Conservation (phyloP, 1,140 invertebrate genomes). For the Meloidogyne floridensis region DNA sequence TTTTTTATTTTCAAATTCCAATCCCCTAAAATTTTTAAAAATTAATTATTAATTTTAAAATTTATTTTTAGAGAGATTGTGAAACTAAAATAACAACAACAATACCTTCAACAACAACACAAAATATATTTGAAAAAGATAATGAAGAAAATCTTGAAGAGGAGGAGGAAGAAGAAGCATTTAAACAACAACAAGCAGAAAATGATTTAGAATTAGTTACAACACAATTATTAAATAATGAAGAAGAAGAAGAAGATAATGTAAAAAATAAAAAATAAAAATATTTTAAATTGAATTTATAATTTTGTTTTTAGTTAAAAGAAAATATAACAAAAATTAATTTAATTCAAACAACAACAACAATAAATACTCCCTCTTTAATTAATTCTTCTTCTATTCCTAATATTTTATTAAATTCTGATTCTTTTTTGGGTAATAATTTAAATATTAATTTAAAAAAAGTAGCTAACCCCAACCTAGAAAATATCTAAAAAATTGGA, state of each 20-base stretch:
- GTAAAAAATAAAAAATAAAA: neutral
- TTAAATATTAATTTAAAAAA: neutral
- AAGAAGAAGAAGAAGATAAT: neutral
- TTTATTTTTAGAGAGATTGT: conserved; percentile 18
- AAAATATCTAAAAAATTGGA: too few species aligned
- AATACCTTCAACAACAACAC: neutral
- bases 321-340: conserved; percentile 11
- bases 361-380: neutral
- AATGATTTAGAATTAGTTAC: conserved; percentile 1
- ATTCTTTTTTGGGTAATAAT: neutral
- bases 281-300: neutral
- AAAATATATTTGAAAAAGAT: neutral
- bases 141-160: neutral
- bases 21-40: neutral
- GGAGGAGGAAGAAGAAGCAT: neutral
- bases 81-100: neutral
- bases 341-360: neutral
- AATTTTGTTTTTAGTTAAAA: neutral
- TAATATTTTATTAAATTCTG: too few species aligned
- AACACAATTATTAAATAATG: neutral
- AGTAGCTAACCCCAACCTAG: too few species aligned
- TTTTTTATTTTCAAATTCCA: too few species aligned
- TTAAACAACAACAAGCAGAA: neutral
- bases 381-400: neutral
- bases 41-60: too few species aligned